Base-by-base conservation (phyloP, 2,113 vertebrate genomes). In the Ammodytes dubius region DNA sequence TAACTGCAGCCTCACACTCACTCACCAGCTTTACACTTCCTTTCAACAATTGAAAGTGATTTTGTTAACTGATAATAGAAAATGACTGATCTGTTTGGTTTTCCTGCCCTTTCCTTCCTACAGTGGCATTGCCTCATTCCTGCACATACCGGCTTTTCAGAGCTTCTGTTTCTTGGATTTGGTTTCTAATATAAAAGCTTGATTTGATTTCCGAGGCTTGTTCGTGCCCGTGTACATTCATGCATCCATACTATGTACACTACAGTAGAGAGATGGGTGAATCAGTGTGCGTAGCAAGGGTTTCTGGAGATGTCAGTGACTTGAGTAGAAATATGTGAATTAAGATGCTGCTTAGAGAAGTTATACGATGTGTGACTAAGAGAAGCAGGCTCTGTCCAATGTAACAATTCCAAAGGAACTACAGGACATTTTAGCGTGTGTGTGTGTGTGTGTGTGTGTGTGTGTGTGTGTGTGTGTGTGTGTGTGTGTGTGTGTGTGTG, bases 321-420 rank as follows among this genome's bases (percentile, higher is more conserved):
- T 86, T 69, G 56, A 70, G 81, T 76, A 73, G 59, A 42, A 78
- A 87, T 79, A 42, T 68, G 53, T 69, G 71, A 70, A 84, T 85
- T 77, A 70, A 19, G 70, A 15, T 15, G 9, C 7, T 70, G 59
- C 59, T 74, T 77, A 61, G 43, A 74, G 76, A 70, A 57, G 75
- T 72, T 70, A n/a, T 46, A 8, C 19, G 52, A 60, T 70, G 72
- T 73, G 83, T 86, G 6, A 77, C 58, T 57, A 46, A 77, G 68
- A 69, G 74, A 42, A 27, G 27, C 27, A 3, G 37, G 52, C 19
- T 71, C 37, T 76, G 58, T 61, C 52, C 17, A 57, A 43, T 56
- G 60, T 58, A 37, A 1, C 39, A 4, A 61, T 68, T 63, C 52
- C 61, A 73, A 37, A 50, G 57, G 75, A 72, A 17, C 39, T 43